Conservation (phyloP, 30 jellyfish, hydroid and myxozoan genomes). For the Aurelia sp. region DNA sequence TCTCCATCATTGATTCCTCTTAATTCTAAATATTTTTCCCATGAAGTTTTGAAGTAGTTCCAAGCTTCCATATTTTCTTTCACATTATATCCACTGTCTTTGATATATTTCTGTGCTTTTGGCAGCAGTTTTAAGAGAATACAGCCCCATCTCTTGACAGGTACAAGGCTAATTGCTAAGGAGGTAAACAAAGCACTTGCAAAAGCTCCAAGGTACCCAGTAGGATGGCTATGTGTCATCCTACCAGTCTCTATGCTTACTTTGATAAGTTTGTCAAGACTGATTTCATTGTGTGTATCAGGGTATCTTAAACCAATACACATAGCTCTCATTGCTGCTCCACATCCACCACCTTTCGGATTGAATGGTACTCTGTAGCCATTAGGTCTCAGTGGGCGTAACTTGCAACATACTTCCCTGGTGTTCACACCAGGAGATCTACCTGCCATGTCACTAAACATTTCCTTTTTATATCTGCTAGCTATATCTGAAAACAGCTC, state of each 20-base stretch:
- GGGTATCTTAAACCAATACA: slow-evolving; percentile 95
- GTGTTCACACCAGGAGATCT: slow-evolving; percentile 92
- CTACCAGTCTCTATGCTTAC: slow-evolving; percentile 88
- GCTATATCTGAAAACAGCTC: slow-evolving; percentile 76
- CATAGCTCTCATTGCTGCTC: slow-evolving; percentile 99
- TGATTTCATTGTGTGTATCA: slow-evolving; percentile 48
- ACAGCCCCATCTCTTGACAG: slow-evolving; percentile 80
- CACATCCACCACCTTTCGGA: slow-evolving; percentile 95
- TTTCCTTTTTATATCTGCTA: slow-evolving; percentile 49
- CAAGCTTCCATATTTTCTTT: slow-evolving; percentile 67
- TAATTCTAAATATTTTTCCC: slow-evolving; percentile 67
- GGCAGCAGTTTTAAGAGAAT: slow-evolving; percentile 54
- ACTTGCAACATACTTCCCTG: slow-evolving; percentile 42
- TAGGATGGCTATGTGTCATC: slow-evolving; percentile 97
- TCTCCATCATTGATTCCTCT: slow-evolving; percentile 72
- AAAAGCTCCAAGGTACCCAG: slow-evolving; percentile 91
- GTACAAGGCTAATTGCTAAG: slow-evolving; percentile 62
- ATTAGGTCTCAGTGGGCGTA: slow-evolving; percentile 66
- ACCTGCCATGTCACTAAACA: slow-evolving; percentile 79
- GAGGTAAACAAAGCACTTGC: slow-evolving; percentile 95
- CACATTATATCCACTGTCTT: slow-evolving; percentile 53
- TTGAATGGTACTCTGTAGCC: slow-evolving; percentile 95
- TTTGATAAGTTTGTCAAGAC: slow-evolving; percentile 74
- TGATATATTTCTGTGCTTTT: slow-evolving; percentile 61
- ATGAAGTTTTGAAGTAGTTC: slow-evolving; percentile 68